phyloP scores from a whole-genome alignment of 2,113 vertebrate genomes.

The Platichthys flesus region DNA sequence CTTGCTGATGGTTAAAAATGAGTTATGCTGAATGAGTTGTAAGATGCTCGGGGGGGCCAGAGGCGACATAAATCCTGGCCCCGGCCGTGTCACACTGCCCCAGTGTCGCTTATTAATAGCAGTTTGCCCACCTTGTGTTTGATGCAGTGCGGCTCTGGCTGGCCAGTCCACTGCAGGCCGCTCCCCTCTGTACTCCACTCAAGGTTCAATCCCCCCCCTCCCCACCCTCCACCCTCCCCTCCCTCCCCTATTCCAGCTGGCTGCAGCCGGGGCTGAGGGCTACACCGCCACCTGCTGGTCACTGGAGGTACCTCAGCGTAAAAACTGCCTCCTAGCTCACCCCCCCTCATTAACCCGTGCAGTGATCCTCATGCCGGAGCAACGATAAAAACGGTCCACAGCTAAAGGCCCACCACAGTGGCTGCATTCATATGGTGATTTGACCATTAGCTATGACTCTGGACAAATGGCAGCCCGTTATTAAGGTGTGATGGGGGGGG shows the following conservation, averaged over 20 bases:
- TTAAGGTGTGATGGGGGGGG: slow-evolving; percentile 42
- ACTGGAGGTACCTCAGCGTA: background rate
- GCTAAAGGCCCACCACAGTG: slow-evolving; percentile 24
- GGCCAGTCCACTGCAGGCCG: slow-evolving; percentile 75
- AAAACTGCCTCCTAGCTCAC: too few relatives aligned
- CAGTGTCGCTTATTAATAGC: slow-evolving; percentile 68
- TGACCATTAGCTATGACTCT: slow-evolving; percentile 66
- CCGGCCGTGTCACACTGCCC: slow-evolving; percentile 36
- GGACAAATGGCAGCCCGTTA: slow-evolving; percentile 63
- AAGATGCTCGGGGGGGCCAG: slow-evolving; percentile 34
- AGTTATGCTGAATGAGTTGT: slow-evolving; percentile 55
- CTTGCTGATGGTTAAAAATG: slow-evolving; percentile 66
- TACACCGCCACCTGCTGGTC: slow-evolving; percentile 73
- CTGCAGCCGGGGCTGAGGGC: slow-evolving; percentile 43
- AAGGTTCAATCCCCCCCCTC: slow-evolving; percentile 55
- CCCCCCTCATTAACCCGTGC: slow-evolving; percentile 52
- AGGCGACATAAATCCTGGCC: slow-evolving; percentile 58
- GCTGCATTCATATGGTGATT: slow-evolving; percentile 58
- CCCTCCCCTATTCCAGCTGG: slow-evolving; percentile 17
- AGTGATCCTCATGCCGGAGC: slow-evolving; percentile 37
- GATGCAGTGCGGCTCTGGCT: slow-evolving; percentile 79
- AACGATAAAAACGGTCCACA: slow-evolving; percentile 49
- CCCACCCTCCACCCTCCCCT: slow-evolving; percentile 19
- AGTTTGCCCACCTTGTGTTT: slow-evolving; percentile 71
- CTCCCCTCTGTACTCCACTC: slow-evolving; percentile 67